These are phyloP conservation scores for Zeugodacus cucurbitae DNA, from an alignment of 1,140 invertebrate genomes.

Conservation along the genomic window DNA sequence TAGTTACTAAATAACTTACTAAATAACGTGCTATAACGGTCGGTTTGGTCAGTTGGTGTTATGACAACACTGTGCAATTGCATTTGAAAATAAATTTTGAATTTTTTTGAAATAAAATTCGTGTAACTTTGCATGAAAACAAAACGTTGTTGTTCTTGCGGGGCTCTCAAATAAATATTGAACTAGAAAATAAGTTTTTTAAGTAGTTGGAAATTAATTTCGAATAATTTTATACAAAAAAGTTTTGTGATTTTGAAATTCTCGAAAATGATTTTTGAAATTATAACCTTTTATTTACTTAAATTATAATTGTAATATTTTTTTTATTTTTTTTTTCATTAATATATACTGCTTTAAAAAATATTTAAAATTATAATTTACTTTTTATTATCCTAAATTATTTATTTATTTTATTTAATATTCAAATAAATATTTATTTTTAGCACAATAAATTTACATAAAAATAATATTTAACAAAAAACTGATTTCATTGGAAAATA, in stretches of 20 bases:
- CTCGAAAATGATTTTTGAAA: neutral
- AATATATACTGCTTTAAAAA: too few relatives aligned
- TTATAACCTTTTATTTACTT: neutral
- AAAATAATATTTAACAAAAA: too few relatives aligned
- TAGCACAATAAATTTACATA: too few relatives aligned
- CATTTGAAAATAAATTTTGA: neutral
- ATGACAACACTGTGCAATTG: neutral
- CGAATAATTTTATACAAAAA: neutral
- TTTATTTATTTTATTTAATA: too few relatives aligned
- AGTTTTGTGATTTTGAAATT: too few relatives aligned
- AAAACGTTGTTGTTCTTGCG: neutral
- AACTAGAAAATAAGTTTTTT: neutral
- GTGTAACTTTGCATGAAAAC: neutral
- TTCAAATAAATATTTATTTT: too few relatives aligned
- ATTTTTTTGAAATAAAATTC: neutral
- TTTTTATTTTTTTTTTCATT: too few relatives aligned
- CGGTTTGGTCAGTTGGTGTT: constrained; percentile 19
- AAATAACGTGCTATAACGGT: constrained; percentile 27
- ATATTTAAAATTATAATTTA: too few relatives aligned
- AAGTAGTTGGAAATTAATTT: neutral
- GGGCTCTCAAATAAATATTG: neutral
- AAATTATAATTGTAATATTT: too few relatives aligned
- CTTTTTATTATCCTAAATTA: too few relatives aligned
- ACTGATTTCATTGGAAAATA: too few relatives aligned
- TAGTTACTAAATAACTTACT: neutral